Conservation (phyloP, 2,797 vertebrate genomes). For the Scolopax bukidnonensis region DNA sequence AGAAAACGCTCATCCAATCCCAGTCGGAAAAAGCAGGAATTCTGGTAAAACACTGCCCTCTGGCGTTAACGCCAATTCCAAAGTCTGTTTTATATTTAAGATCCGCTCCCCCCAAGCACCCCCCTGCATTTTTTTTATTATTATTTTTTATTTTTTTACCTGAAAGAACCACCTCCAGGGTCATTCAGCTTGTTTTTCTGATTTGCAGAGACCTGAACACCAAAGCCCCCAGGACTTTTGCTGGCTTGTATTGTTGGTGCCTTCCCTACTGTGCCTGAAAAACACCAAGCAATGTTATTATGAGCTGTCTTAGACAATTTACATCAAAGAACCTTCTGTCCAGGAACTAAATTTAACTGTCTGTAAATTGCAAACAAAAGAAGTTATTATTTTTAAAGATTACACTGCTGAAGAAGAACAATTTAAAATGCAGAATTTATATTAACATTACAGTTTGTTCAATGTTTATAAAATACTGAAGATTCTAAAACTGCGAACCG, state of each 20-base stretch:
- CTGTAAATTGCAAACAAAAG: slow-evolving; percentile 72
- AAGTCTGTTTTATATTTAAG: background rate
- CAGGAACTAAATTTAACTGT: slow-evolving; percentile 81
- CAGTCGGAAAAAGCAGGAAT: slow-evolving; percentile 30
- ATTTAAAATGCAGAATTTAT: slow-evolving; percentile 22
- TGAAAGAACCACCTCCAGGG: slow-evolving; percentile 88
- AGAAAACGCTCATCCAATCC: background rate
- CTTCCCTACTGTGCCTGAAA: slow-evolving; percentile 85
- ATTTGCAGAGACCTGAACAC: slow-evolving; percentile 88
- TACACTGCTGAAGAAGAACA: slow-evolving; percentile 19
- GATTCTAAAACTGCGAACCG: background rate
- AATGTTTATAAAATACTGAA: background rate
- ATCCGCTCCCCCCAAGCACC: background rate
- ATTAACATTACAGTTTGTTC: slow-evolving; percentile 29
- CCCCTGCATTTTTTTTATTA: background rate
- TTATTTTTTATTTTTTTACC: slow-evolving; percentile 73
- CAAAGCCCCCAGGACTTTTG: slow-evolving; percentile 81
- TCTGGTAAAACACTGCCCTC: slow-evolving; percentile 90
- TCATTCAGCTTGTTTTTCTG: slow-evolving; percentile 90
- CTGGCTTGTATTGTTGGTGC: slow-evolving; percentile 81
- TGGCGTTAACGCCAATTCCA: slow-evolving; percentile 76
- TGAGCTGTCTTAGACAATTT: slow-evolving; percentile 81
- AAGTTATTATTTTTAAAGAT: slow-evolving; percentile 69
- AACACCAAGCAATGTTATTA: slow-evolving; percentile 82
- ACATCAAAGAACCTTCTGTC: slow-evolving; percentile 81